Conservation (phyloP, 2,113 vertebrate genomes). For the Crypturellus undulatus region DNA sequence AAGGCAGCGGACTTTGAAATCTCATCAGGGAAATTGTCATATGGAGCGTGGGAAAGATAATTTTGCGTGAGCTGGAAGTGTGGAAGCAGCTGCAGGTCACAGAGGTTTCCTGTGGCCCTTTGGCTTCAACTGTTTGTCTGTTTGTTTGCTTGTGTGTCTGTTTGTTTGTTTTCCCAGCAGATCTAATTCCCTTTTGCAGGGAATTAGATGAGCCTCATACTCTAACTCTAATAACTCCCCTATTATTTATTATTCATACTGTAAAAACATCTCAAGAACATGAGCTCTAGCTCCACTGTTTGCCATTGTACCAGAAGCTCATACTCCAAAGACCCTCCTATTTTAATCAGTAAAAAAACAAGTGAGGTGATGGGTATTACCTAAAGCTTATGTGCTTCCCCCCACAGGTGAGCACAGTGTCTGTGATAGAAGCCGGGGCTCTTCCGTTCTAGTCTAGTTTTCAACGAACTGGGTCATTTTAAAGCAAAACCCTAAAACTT, state of each 20-base stretch:
- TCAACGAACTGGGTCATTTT: background rate
- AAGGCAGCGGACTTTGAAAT: background rate
- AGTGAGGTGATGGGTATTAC: background rate
- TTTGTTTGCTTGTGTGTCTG: background rate
- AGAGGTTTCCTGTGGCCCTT: background rate
- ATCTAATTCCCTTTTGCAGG: background rate
- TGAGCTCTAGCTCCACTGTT: background rate
- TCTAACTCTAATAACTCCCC: accelerated
- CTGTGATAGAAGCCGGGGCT: background rate
- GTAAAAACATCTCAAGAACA: background rate
- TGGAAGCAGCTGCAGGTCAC: background rate
- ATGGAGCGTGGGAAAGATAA: background rate
- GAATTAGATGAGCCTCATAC: background rate
- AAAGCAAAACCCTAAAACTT: background rate
- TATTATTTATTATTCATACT: background rate
- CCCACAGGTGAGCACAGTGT: background rate
- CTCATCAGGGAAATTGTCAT: background rate
- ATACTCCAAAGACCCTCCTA: accelerated
- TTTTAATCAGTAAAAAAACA: background rate
- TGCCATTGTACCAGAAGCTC: background rate
- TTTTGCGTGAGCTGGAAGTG: background rate
- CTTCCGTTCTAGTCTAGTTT: background rate
- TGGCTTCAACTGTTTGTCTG: background rate
- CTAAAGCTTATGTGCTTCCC: background rate
- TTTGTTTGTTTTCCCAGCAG: background rate